Conservation (phyloP, 2,888 invertebrate genomes). For the Nyleta sp. region DNA sequence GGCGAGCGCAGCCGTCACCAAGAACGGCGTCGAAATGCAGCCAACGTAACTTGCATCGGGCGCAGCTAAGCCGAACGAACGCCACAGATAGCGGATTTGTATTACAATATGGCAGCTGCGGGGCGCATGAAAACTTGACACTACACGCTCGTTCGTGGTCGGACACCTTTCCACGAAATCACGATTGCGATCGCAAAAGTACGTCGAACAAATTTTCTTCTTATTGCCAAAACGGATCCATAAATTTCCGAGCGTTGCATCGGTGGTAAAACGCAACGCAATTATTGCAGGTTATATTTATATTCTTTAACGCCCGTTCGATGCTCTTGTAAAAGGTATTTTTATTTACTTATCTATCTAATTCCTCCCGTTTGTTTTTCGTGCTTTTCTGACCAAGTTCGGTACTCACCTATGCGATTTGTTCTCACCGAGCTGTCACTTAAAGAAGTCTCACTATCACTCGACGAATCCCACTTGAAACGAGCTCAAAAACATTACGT, state of each 20-base stretch:
- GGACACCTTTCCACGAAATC: too few relatives aligned
- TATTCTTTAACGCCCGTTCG: conserved; percentile 29
- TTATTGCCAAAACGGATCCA: too few relatives aligned
- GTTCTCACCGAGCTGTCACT: conserved; percentile 73
- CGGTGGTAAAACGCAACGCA: too few relatives aligned
- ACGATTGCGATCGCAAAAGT: too few relatives aligned
- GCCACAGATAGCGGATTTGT: conserved; percentile 42
- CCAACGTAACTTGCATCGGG: conserved; percentile 29
- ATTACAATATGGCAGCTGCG: conserved; percentile 62
- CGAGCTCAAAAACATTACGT: conserved; percentile 78
- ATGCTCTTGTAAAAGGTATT: background rate
- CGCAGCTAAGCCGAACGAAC: conserved; percentile 48
- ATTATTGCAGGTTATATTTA: conserved; percentile 58
- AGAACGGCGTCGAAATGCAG: conserved; percentile 34
- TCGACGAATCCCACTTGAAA: conserved; percentile 75
- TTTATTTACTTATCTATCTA: too few relatives aligned
- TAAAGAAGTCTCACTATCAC: conserved; percentile 77
- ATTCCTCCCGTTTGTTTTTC: too few relatives aligned
- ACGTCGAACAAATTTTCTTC: too few relatives aligned
- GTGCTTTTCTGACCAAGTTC: background rate
- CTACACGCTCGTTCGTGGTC: background rate
- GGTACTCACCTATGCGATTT: conserved; percentile 58
- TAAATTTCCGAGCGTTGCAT: background rate
- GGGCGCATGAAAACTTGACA: conserved; percentile 30
- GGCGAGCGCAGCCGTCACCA: conserved; percentile 13